Conservation (phyloP, 1,140 invertebrate species). For the Zaprionus capensis region DNA sequence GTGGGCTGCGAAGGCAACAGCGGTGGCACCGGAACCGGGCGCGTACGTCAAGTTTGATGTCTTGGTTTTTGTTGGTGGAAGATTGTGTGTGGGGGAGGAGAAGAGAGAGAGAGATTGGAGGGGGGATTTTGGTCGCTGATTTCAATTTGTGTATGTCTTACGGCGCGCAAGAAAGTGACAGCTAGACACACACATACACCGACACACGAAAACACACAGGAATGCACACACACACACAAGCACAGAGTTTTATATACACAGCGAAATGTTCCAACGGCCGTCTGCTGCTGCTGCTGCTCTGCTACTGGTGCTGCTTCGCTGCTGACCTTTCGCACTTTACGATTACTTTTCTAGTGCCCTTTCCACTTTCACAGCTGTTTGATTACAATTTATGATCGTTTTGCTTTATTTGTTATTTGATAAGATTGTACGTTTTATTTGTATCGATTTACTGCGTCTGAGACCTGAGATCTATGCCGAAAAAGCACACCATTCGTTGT, state of each 20-base stretch:
- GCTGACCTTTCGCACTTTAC: constrained; percentile 81
- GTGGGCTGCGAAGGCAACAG: constrained; percentile 10
- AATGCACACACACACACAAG: constrained; percentile 48
- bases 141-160: constrained; percentile 73
- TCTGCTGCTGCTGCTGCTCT: constrained; percentile 46
- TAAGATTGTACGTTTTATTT: constrained; percentile 40
- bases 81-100: constrained; percentile 32
- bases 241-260: constrained; percentile 51
- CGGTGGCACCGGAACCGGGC: constrained; percentile 74
- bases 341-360: constrained; percentile 67
- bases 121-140: constrained; percentile 50
- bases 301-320: constrained; percentile 11
- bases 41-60: constrained; percentile 60
- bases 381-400: constrained; percentile 41
- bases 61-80: constrained; percentile 5
- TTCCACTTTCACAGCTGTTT: constrained; percentile 56
- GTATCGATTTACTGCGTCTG: constrained; percentile 32
- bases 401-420: constrained; percentile 17
- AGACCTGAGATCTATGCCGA: constrained; percentile 43
- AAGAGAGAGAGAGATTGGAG: constrained; percentile 18
- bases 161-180: constrained; percentile 76
- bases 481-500: constrained; percentile 52
- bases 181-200: constrained; percentile 66
- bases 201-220: constrained; percentile 41
- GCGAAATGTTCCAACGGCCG: constrained; percentile 48